Percentiles rank a stretch among this genome's conserved stretches.
These are phyloP conservation scores for Philonicus albiceps DNA, from an alignment of 2,888 invertebrate genomes.

Conservation along the genomic window DNA sequence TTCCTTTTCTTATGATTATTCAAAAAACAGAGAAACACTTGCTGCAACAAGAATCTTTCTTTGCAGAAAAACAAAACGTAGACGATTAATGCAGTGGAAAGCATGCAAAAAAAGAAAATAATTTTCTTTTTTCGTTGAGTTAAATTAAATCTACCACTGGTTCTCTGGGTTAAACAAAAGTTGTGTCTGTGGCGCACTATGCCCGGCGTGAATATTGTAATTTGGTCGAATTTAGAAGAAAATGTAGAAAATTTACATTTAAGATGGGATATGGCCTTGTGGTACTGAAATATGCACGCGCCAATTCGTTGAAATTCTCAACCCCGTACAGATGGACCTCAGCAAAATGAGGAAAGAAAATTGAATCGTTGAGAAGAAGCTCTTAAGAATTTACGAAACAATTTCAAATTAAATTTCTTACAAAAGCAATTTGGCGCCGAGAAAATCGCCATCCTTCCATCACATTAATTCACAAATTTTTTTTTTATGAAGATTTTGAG, in stretches of 20 bases:
- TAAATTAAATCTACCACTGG: background rate
- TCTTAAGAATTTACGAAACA: background rate
- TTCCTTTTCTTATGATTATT: background rate
- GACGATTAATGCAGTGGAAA: background rate
- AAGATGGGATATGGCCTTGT: background rate
- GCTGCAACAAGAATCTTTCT: background rate
- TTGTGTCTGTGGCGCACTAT: background rate
- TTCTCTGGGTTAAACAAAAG: background rate
- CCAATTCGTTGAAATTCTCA: background rate
- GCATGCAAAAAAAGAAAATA: background rate
- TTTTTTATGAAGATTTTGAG: background rate
- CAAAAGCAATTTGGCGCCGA: background rate
- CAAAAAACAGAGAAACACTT: background rate
- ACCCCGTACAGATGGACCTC: background rate
- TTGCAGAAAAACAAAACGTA: background rate
- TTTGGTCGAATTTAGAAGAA: background rate
- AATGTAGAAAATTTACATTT: background rate
- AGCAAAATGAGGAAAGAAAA: background rate
- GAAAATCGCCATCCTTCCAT: background rate
- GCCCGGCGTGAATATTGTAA: background rate
- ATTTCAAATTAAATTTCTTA: background rate
- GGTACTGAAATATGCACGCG: background rate
- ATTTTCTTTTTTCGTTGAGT: background rate
- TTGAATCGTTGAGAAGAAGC: background rate
- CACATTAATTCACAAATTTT: background rate